These are phyloP conservation scores for Hydrolagus colliei DNA, from an alignment of 2,797 vertebrate genomes.

Conservation along the genomic window DNA sequence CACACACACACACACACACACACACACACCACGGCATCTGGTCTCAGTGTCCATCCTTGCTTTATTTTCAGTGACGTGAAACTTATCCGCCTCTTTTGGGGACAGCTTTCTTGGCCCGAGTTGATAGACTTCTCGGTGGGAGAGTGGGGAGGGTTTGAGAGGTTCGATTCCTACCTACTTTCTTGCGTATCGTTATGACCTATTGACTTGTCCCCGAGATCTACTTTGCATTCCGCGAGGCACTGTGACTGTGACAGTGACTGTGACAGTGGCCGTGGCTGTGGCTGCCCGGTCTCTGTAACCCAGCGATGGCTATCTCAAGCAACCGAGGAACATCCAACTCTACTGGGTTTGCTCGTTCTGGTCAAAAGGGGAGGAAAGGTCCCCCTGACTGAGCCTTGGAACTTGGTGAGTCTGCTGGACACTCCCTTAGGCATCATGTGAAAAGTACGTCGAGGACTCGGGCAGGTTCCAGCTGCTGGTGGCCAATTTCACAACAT, in stretches of 20 bases:
- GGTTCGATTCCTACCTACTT: too few relatives aligned
- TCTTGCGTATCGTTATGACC: background rate
- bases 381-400: too few relatives aligned
- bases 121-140: background rate
- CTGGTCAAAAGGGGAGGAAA: too few relatives aligned
- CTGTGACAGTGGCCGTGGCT: background rate
- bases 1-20: background rate
- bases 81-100: constrained; percentile 2
- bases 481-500: background rate
- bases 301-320: too few relatives aligned
- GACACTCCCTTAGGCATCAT: background rate
- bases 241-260: background rate
- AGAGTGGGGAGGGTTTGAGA: too few relatives aligned
- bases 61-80: background rate
- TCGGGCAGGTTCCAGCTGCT: background rate
- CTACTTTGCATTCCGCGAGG: constrained; percentile 10
- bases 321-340: too few relatives aligned
- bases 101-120: background rate
- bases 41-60: background rate
- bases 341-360: too few relatives aligned
- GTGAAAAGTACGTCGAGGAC: background rate
- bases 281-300: background rate
- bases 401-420: background rate
- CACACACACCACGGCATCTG: background rate
- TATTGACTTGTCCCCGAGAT: background rate